Percentiles rank a stretch among this genome's conserved stretches.
phyloP scores from a whole-genome alignment of 2,888 invertebrate genomes.

The Drosophila mayaguana region DNA sequence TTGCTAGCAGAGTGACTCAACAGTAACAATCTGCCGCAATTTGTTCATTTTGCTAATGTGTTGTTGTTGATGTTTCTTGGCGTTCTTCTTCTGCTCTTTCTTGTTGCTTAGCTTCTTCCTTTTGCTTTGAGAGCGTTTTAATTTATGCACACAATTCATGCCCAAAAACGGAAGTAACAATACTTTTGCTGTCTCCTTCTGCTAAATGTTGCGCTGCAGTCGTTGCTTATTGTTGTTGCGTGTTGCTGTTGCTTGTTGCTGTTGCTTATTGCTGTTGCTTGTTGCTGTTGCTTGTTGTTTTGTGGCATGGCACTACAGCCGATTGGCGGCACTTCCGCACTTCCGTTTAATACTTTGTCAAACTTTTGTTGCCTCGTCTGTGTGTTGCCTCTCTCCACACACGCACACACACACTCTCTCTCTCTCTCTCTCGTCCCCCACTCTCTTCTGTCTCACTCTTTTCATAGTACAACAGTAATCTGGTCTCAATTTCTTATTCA shows the following conservation, averaged over 20 bases:
- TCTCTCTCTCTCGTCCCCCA: not conserved
- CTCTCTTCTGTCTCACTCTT: too few species aligned
- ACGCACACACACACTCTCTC: not conserved
- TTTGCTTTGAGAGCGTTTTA: slow-evolving; percentile 32
- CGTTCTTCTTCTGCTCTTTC: not conserved
- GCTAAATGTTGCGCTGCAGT: too few species aligned
- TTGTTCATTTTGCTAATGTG: too few species aligned
- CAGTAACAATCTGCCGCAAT: not conserved
- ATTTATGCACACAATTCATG: slow-evolving; percentile 64
- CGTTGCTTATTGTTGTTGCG: not conserved
- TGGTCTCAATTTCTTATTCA: too few species aligned
- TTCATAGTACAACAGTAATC: not conserved
- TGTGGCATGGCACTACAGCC: slow-evolving; percentile 4
- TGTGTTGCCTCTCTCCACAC: not conserved
- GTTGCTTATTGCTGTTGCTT: slow-evolving; percentile 3
- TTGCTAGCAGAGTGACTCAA: slow-evolving; percentile 24
- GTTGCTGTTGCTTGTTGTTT: slow-evolving; percentile 9
- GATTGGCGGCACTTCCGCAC: slow-evolving; percentile 40
- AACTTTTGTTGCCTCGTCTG: not conserved
- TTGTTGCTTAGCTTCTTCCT: slow-evolving; percentile 28
- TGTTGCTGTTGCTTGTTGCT: not conserved
- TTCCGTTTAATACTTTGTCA: slow-evolving; percentile 30
- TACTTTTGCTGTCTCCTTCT: slow-evolving; percentile 14
- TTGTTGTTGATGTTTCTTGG: slow-evolving; percentile 8
- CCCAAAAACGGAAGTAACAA: slow-evolving; percentile 68